A percentile compares a stretch with the other conserved stretches of the same genome.
Conservation (phyloP, 1,140 invertebrate genomes). For the Dendroctonus ponderosae region DNA sequence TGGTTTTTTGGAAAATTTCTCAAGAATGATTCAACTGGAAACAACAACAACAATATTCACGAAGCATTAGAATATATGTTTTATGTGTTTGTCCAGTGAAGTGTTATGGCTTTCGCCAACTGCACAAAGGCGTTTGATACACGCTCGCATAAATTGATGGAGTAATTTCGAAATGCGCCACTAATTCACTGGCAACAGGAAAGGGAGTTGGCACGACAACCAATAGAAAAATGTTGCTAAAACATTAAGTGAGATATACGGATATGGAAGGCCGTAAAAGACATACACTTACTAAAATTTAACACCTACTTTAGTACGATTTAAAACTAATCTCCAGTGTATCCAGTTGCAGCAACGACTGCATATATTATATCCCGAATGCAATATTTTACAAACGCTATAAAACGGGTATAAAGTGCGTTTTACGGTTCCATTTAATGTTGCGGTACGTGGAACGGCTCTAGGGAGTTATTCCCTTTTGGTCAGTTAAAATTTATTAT, state of each 20-base stretch:
- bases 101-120: too few relatives aligned
- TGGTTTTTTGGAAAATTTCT: too few relatives aligned
- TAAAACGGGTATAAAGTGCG: constrained; percentile 53
- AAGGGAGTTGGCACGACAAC: not conserved
- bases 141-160: too few relatives aligned
- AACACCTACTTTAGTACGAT: constrained; percentile 23
- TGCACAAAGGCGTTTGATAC: too few relatives aligned
- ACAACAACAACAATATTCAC: too few relatives aligned
- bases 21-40: too few relatives aligned
- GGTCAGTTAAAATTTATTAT: constrained; percentile 53
- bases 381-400: constrained; percentile 53
- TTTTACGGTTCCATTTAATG: constrained; percentile 52
- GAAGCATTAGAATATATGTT: too few relatives aligned
- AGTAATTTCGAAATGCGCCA: not conserved
- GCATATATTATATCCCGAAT: constrained; percentile 52
- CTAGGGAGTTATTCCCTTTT: constrained; percentile 45
- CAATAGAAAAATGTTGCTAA: not conserved
- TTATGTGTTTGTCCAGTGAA: too few relatives aligned
- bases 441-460: constrained; percentile 48
- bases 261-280: not conserved
- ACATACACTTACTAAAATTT: constrained; percentile 17
- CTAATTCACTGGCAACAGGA: constrained; percentile 6
- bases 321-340: constrained; percentile 23
- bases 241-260: not conserved
- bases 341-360: constrained; percentile 42